Evolutionary conservation across 2,797 vertebrate genomes (phyloP).

Genomic region (Morus bassanus): DNA sequence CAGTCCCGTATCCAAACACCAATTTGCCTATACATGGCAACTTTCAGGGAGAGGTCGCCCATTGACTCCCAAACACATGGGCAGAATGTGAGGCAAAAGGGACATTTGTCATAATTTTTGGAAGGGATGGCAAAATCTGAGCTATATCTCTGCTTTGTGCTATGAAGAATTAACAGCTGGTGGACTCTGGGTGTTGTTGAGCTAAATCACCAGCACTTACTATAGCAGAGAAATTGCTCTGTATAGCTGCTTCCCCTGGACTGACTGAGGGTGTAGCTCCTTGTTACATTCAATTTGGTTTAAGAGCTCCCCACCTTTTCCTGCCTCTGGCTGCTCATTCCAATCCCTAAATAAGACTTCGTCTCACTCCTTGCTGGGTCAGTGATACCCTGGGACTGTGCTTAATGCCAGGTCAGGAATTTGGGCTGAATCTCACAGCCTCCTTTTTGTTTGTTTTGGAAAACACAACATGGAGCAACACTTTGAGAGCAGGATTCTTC

Average conservation of each 20-base stretch:
- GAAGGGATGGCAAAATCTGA: background rate
- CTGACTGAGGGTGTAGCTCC: background rate
- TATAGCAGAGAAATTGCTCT: background rate
- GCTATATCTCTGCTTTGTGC: rapidly evolving
- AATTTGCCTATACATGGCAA: background rate
- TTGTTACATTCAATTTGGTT: background rate
- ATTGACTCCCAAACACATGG: background rate
- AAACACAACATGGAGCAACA: background rate
- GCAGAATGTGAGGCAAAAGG: background rate
- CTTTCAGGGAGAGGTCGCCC: background rate
- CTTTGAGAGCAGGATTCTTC: background rate
- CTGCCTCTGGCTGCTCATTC: background rate
- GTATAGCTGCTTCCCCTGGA: background rate
- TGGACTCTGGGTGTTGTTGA: background rate
- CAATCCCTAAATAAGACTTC: background rate
- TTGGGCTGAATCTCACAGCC: background rate
- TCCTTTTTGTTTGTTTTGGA: background rate
- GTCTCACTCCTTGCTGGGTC: background rate
- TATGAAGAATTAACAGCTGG: background rate
- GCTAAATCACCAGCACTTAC: background rate
- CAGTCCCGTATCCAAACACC: background rate
- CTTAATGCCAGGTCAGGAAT: background rate
- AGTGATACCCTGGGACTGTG: rapidly evolving
- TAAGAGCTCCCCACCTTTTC: background rate
- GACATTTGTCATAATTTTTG: background rate